Conservation (phyloP, 2,113 vertebrate genomes). For the Chloropsis hardwickii region DNA sequence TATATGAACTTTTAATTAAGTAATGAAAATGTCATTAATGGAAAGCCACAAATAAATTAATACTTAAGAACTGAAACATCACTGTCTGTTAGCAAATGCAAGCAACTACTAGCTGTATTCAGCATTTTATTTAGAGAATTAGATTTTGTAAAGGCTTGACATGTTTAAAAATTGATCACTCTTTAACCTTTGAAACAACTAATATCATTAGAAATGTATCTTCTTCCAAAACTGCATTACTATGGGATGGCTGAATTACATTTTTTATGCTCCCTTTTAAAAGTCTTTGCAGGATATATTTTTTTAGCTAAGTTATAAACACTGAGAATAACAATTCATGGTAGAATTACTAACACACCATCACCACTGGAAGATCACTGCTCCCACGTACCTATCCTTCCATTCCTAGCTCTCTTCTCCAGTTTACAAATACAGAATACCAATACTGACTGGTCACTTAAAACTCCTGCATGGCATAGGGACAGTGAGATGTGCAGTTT, state of each 20-base stretch:
- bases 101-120: background rate
- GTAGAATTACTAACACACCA: background rate
- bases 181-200: background rate
- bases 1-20: background rate
- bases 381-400: background rate
- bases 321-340: background rate
- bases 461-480: background rate
- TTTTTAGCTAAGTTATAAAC: background rate
- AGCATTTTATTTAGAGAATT: background rate
- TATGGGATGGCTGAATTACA: background rate
- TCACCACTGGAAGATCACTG: background rate
- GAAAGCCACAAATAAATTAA: background rate
- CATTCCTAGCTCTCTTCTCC: background rate
- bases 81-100: background rate
- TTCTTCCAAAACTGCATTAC: background rate
- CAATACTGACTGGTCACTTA: background rate
- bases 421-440: background rate
- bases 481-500: rapidly evolving
- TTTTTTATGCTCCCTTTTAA: background rate
- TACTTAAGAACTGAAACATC: background rate
- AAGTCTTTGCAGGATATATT: background rate
- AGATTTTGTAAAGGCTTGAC: background rate
- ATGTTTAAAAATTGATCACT: background rate
- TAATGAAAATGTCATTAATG: background rate
- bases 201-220: background rate